Evolutionary conservation across 2,113 vertebrate genomes (phyloP), one percentile per base, ranked within the genome.

Genomic region (Eptesicus fuscus): DNA sequence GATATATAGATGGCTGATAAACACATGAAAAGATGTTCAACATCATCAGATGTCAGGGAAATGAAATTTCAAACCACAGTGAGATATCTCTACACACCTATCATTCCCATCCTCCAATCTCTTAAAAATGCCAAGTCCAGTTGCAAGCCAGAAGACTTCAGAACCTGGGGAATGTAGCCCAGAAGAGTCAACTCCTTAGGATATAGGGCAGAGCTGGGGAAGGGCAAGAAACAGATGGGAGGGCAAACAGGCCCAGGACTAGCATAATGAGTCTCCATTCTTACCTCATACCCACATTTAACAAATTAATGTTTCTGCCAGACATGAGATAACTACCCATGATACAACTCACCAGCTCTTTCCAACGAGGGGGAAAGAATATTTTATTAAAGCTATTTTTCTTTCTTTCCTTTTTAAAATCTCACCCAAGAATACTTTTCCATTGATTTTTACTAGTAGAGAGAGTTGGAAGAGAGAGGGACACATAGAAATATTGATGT

Each of bases 41-140:
- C 6, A 80, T 47, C 35, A 63, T 47, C 53, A 77, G 5, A 20
- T 37, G 70, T 78, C 28, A 88, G 35, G 51, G 20, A 94, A 87
- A 91, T 63, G 16, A 69, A 93, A 91, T 51, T 82, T 70, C 56
- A 95, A 90, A 74, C 20, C 37, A 93, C 37, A 76, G 32, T 76
- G n/a, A 87, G 25, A 40, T n/a, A 63, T 53, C 4, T 3, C 4
- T 70, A 61, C 6, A 83, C 7, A 51, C 11, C 22, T 51, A 71
- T 69, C 73, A 51, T 59, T 59, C 23, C 56, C 56, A 59, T 59
- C 6, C 18, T 82, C 51, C 42, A 91, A 37, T 91, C 44, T 83
- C 53, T 61, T 67, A 93, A 30, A 63, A 51, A 83, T 93, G 70
- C 59, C 59, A 85, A 91, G 8, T 59, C 51, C 32, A 85, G 5